phyloP scores from a whole-genome alignment of 2,797 vertebrate species.

The Rhynchotus rufescens region DNA sequence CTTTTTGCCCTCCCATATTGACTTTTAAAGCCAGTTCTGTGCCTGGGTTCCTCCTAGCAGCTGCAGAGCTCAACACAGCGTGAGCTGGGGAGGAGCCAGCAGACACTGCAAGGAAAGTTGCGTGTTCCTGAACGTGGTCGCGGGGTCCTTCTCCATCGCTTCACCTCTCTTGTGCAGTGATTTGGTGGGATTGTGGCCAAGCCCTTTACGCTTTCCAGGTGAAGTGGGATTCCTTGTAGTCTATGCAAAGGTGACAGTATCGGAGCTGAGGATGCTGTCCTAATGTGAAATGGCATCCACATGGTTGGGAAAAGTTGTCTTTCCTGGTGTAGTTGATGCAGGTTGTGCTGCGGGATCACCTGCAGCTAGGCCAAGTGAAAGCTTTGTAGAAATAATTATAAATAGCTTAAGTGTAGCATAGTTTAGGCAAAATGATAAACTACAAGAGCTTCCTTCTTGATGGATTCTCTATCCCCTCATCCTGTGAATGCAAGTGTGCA shows the following conservation, averaged over 20 bases:
- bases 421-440: not conserved
- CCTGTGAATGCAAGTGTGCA: not conserved
- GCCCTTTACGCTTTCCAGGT: not conserved
- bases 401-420: not conserved
- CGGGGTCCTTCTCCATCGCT: not conserved
- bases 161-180: not conserved
- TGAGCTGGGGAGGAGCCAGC: conserved; percentile 37
- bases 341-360: not conserved
- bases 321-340: not conserved
- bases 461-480: not conserved
- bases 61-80: conserved; percentile 49
- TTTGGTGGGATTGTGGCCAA: not conserved
- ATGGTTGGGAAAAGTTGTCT: not conserved
- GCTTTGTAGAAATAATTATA: not conserved
- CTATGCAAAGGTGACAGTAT: not conserved
- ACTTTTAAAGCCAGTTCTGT: conserved; percentile 53
- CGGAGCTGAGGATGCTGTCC: not conserved
- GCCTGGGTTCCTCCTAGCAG: conserved; percentile 62
- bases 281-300: fast-evolving
- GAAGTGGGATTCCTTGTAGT: not conserved
- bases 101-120: not conserved
- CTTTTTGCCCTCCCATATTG: not conserved
- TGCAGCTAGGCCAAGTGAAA: not conserved
- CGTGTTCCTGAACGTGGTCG: not conserved
- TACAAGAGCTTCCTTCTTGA: not conserved